Evolutionary conservation across 1,140 invertebrate genomes (phyloP).

Genomic region (Nomia melanderi): DNA sequence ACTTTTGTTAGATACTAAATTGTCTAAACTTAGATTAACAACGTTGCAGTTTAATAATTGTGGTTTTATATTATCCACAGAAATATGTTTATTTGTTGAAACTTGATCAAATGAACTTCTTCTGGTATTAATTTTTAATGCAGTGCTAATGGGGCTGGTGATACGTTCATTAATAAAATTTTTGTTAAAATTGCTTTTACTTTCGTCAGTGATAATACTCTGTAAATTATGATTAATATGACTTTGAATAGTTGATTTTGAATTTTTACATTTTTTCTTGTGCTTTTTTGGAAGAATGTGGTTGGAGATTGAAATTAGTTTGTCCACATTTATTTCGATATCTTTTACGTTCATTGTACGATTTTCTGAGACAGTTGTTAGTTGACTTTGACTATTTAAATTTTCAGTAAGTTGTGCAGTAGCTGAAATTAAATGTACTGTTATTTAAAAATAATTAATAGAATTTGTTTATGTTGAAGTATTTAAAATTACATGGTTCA

Average conservation of each 20-base stretch:
- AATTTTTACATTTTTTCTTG: not conserved
- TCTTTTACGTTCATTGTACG: not conserved
- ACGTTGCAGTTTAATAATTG: slow-evolving; percentile 16
- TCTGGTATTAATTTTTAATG: not conserved
- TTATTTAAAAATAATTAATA: not conserved
- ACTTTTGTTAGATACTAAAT: not conserved
- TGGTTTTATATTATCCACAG: not conserved
- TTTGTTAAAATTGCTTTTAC: not conserved
- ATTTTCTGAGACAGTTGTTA: not conserved
- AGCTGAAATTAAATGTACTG: not conserved
- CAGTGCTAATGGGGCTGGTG: not conserved
- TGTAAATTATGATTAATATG: not conserved
- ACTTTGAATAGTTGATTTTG: not conserved
- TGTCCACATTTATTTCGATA: not conserved
- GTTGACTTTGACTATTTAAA: not conserved
- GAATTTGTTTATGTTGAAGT: not conserved
- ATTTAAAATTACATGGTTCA: not conserved
- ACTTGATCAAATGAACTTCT: not conserved
- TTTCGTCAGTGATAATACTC: not conserved
- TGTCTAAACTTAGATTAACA: slow-evolving; percentile 6
- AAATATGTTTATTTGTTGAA: not conserved
- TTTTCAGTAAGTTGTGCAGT: too few species aligned
- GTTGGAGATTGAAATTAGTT: not conserved
- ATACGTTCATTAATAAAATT: not conserved
- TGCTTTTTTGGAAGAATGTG: not conserved